Base-by-base conservation (phyloP, 2,888 invertebrate genomes). In the Drosophila meridiana region DNA sequence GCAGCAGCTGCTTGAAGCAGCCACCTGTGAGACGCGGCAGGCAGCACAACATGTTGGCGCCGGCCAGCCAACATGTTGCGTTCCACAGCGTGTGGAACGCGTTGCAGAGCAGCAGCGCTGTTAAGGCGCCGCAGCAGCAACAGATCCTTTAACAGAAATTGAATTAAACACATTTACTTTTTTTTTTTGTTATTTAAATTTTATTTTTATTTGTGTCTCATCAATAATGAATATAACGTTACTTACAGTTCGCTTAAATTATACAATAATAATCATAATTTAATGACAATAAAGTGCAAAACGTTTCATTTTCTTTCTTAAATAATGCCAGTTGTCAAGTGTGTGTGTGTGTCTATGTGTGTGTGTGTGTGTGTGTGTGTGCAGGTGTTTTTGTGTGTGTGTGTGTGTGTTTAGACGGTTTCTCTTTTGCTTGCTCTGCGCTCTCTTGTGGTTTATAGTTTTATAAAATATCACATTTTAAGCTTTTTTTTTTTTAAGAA, bases 391-490 rank as follows among this genome's bases (percentile, higher is more conserved):
- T 5, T 58, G 9, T 55, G 28, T 67, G 30, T 64, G 36, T 55
- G 9, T 40, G 6, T 53, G 13, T 55, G 34, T 66, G 36, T 30
- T 63, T 55, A 71, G 74, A 78, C 74, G 74, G 79, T 78, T 78
- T 38, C 52, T 26, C 32, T 70, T 47, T 40, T 20, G 52, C 36
- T 47, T 59, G 48, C 47, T 78, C 62, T 71, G 53, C 55, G 47
- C 48, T 83, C 62, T 66, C 45, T 66, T 79, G 67, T 73, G 56
- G 60, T 69, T 91, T 58, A 87, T 89, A 92, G 91, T 92, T 92
- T 92, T 92, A 91, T 91, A 93, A 93, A 93, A 93, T 93, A 93
- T 93, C 93, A 93, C 93, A 93, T 93, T 92, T 92, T 92, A 93
- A 93, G 92, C 92, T 91, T 92, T 90, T 89, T 68, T 89, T 68